phyloP scores from a whole-genome alignment of 2,113 vertebrate species.

The Boulengeromyrus knoepffleri region DNA sequence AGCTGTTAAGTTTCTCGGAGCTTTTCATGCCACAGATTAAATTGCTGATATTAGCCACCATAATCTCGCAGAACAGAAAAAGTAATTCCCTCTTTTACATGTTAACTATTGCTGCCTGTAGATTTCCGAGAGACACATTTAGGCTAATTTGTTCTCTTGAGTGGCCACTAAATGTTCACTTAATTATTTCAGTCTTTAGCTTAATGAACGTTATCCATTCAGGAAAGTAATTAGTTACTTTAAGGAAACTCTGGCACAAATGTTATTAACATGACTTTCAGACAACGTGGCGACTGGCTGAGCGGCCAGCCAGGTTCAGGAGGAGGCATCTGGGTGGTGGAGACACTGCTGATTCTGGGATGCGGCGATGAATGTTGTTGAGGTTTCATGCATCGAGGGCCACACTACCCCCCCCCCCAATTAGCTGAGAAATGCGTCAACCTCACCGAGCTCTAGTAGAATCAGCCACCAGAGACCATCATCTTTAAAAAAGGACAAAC shows the following conservation, averaged over 20 bases:
- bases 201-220: slow-evolving; percentile 6
- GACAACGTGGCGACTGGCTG: background rate
- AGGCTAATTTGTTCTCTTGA: slow-evolving; percentile 9
- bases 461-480: background rate
- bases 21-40: background rate
- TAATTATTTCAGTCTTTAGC: slow-evolving; percentile 5
- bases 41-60: background rate
- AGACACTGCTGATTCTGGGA: background rate
- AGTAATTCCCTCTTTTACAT: background rate
- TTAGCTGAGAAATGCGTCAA: background rate
- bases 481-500: background rate
- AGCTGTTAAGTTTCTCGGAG: background rate
- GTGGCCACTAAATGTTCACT: slow-evolving; percentile 7
- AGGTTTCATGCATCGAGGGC: background rate
- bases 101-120: background rate
- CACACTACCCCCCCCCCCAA: background rate
- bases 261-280: background rate
- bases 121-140: background rate
- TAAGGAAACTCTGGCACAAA: background rate
- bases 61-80: background rate
- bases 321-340: background rate
- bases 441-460: background rate
- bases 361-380: background rate
- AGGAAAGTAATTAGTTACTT: background rate
- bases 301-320: background rate